A percentile compares a stretch with the other conserved stretches of the same genome.
These are phyloP conservation scores for Leptestheria dahalacensis DNA, from an alignment of 1,140 invertebrate species.

Conservation along the genomic window DNA sequence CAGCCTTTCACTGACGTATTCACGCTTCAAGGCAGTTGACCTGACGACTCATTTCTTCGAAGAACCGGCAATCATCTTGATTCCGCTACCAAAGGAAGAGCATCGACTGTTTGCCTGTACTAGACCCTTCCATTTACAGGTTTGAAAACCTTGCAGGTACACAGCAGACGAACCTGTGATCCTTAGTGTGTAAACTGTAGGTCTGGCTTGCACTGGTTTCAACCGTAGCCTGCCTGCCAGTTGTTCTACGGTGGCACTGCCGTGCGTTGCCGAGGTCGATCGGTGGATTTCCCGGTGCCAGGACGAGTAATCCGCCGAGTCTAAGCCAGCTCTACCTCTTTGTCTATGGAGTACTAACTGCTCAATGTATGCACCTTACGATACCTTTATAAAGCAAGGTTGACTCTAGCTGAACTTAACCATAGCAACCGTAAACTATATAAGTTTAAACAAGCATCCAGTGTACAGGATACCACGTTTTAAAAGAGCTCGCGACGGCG, in stretches of 20 bases:
- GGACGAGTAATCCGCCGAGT: neutral
- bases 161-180: neutral
- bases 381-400: too few relatives aligned
- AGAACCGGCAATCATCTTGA: conserved; percentile 25
- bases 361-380: conserved; percentile 16
- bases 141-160: neutral
- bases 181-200: conserved; percentile 12
- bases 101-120: conserved; percentile 24
- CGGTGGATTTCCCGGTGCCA: neutral
- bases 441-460: too few relatives aligned
- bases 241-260: conserved; percentile 17
- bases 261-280: conserved; percentile 7
- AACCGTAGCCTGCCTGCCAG: conserved; percentile 15
- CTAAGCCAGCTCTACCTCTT: conserved; percentile 17
- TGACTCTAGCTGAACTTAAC: too few relatives aligned
- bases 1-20: conserved; percentile 31
- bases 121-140: conserved; percentile 20
- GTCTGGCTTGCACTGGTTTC: conserved; percentile 18
- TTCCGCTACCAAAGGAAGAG: conserved; percentile 22
- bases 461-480: too few relatives aligned
- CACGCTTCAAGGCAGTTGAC: conserved; percentile 28
- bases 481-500: too few relatives aligned
- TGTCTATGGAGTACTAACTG: conserved; percentile 20
- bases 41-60: conserved; percentile 30
- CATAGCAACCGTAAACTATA: too few relatives aligned